Base-by-base conservation (phyloP, 2,888 invertebrate species). In the Hypolimnas misippus region DNA sequence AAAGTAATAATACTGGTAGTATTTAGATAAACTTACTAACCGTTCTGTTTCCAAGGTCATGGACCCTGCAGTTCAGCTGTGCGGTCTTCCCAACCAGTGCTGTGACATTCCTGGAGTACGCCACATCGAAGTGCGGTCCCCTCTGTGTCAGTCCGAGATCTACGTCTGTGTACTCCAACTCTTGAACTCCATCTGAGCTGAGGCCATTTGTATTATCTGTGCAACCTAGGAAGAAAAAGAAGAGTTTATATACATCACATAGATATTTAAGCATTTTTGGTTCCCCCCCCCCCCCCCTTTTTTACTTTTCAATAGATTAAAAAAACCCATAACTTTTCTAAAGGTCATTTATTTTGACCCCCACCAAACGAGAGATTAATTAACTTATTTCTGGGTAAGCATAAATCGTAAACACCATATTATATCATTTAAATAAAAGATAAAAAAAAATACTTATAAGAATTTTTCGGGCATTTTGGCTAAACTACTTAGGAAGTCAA, bases 71-170 rank as follows among this genome's bases (percentile, higher is more conserved):
- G 82, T 94, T 95, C 65, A 96, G 91, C 76, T 95, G 94, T 2
- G 96, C 95, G 2, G 95, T 95, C 84, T 96, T 96, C 31, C 96
- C 96, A 10, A 96, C 96, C 14, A 96, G 87, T 0, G 96, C 96
- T 16, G 96, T 96, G 64, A 96, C 96, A 76, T 96, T 96, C 73
- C 93, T 94, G 35, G 96, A 95, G 65, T 94, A 95, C 0, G 93
- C 92, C 59, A 94, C 87, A 74, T 96, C 96, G 81, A 96, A 96
- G 78, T 94, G 94, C 0, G 96, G 96, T 10, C 95, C 96, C 50
- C 95, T 89, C 57, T 92, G 92, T 8, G 87, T 78, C 59, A 89
- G 74, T 0, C 92, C 92, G 7, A 92, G 73, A 63, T 92, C 91
- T 52, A 87, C 84, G 33, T 90, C 91, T 0, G 89, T 86, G 74